phyloP scores from a whole-genome alignment of 2,888 invertebrate genomes.

The Ormyrus labotus region DNA sequence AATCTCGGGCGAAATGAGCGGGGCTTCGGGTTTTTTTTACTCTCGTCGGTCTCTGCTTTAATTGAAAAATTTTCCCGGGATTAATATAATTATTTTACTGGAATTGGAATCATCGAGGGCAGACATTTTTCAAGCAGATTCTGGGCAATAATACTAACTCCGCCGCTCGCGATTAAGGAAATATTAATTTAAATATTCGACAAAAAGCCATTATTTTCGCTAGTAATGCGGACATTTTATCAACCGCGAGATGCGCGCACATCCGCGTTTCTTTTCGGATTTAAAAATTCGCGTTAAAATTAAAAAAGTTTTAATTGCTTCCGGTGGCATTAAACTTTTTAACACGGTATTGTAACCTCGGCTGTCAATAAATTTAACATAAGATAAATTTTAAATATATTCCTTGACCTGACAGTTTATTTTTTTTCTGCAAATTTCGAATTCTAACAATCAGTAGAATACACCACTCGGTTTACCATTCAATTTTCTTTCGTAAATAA shows the following conservation, averaged over 20 bases:
- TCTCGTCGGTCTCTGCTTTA: no score
- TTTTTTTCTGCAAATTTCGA: constrained; percentile 29
- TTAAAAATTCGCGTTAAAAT: not conserved
- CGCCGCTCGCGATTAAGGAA: not conserved
- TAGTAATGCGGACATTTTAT: no score
- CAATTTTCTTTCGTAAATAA: constrained; percentile 36
- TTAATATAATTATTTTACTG: no score
- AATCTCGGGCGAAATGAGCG: not conserved
- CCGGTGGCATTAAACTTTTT: constrained; percentile 36
- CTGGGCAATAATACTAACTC: not conserved
- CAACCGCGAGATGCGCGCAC: not conserved
- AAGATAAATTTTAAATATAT: constrained; percentile 39
- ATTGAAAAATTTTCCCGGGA: no score
- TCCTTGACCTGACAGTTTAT: constrained; percentile 27
- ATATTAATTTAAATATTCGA: constrained; percentile 1
- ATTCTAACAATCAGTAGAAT: constrained; percentile 26
- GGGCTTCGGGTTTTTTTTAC: not conserved
- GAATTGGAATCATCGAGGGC: no score
- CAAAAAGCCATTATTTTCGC: no score
- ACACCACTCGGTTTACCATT: constrained; percentile 27
- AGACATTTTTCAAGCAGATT: no score
- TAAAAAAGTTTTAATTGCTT: not conserved
- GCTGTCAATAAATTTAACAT: constrained; percentile 19
- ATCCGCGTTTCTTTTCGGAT: not conserved
- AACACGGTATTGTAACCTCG: constrained; percentile 33